These are phyloP conservation scores for Sinhomidia bicolor DNA, from an alignment of 2,888 invertebrate genomes.

Conservation along the genomic window DNA sequence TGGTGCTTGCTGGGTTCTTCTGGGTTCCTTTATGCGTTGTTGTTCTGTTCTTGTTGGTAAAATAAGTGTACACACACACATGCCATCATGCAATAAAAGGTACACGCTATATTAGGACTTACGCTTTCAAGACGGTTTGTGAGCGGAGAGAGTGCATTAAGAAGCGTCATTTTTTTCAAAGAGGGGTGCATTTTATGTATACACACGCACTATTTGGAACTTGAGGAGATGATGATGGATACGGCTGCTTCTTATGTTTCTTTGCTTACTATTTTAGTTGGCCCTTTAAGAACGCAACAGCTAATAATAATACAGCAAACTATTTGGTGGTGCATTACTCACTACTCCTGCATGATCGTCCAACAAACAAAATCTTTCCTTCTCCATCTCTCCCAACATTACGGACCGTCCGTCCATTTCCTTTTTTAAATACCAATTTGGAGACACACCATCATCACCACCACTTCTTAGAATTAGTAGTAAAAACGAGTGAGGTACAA, in stretches of 20 bases:
- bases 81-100: slow-evolving; percentile 42
- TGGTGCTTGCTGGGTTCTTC: neutral
- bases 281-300: slow-evolving; percentile 23
- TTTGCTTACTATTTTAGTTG: slow-evolving; percentile 25
- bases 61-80: slow-evolving; percentile 30
- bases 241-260: slow-evolving; percentile 23
- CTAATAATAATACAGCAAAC: slow-evolving; percentile 29
- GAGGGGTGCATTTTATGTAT: slow-evolving; percentile 54
- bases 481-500: slow-evolving; percentile 36
- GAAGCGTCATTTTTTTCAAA: slow-evolving; percentile 57
- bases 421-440: slow-evolving; percentile 66
- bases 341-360: neutral
- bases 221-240: slow-evolving; percentile 48
- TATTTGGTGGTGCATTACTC: slow-evolving; percentile 48
- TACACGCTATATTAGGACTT: slow-evolving; percentile 55
- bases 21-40: slow-evolving; percentile 40
- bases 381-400: neutral
- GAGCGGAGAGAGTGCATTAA: slow-evolving; percentile 47
- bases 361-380: slow-evolving; percentile 30
- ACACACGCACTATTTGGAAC: slow-evolving; percentile 61
- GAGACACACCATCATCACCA: slow-evolving; percentile 34
- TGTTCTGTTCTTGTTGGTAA: neutral
- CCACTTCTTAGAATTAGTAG: slow-evolving; percentile 21
- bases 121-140: slow-evolving; percentile 45
- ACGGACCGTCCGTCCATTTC: slow-evolving; percentile 33